Conservation (phyloP, 64 coral and sea anemone species). For the Cladopsammia gracilis region DNA sequence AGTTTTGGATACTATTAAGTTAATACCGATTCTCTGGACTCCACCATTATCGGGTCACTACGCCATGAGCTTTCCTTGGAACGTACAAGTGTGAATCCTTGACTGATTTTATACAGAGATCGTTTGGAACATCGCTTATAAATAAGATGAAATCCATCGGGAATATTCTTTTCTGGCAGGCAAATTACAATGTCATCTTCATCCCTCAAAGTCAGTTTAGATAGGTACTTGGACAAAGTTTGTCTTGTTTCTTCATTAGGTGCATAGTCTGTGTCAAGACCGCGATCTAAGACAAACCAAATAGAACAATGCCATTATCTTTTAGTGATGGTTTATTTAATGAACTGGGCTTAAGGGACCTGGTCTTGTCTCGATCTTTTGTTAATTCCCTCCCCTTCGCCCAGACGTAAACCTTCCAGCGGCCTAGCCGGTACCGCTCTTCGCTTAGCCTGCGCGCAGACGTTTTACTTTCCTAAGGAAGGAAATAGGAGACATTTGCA, state of each 20-base stretch:
- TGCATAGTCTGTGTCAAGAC: background rate
- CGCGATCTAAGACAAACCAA: background rate
- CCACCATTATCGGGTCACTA: background rate
- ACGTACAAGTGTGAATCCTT: background rate
- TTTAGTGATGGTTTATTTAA: too few species aligned
- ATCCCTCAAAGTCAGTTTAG: background rate
- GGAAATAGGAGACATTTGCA: too few species aligned
- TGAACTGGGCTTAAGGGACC: too few species aligned
- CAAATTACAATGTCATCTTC: background rate
- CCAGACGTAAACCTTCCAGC: too few species aligned
- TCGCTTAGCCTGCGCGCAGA: too few species aligned
- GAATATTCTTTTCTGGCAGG: background rate
- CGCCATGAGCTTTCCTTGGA: conserved; percentile 11
- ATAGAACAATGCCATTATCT: background rate
- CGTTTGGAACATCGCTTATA: background rate
- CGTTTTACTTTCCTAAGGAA: too few species aligned
- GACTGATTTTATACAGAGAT: background rate
- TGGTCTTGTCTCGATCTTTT: too few species aligned
- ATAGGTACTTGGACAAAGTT: background rate
- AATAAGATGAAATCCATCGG: background rate
- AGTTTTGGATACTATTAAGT: too few species aligned
- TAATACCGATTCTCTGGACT: background rate
- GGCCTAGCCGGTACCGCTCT: too few species aligned
- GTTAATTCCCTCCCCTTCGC: too few species aligned
- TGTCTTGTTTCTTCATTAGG: background rate